Percentiles rank a stretch among this genome's conserved stretches.
These are phyloP conservation scores for Nomada lathburiana DNA, from an alignment of 2,888 invertebrate genomes.

Conservation along the genomic window DNA sequence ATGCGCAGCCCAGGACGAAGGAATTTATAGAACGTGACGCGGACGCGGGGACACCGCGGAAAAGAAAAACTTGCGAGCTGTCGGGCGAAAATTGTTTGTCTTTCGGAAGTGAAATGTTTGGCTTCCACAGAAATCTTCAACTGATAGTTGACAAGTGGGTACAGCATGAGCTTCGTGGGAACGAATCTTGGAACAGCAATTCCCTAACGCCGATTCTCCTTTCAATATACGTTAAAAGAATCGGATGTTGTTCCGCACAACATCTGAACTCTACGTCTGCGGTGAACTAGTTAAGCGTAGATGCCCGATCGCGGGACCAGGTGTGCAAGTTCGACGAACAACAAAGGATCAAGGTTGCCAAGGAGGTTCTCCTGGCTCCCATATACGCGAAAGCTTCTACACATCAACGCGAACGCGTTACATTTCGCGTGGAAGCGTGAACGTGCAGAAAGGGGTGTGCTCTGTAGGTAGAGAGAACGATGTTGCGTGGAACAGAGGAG, in stretches of 20 bases:
- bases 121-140: too few species aligned
- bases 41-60: background rate
- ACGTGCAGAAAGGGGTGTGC: conserved; percentile 13
- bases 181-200: too few species aligned
- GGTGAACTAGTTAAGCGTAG: conserved; percentile 29
- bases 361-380: conserved; percentile 38
- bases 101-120: too few species aligned
- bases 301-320: conserved; percentile 50
- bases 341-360: conserved; percentile 56
- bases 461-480: conserved; percentile 13
- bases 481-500: conserved; percentile 34
- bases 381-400: conserved; percentile 48
- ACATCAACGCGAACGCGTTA: conserved; percentile 36
- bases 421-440: conserved; percentile 46
- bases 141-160: too few species aligned
- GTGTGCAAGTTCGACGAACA: conserved; percentile 39
- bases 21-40: conserved; percentile 22
- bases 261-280: too few species aligned
- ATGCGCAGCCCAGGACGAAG: background rate
- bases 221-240: too few species aligned
- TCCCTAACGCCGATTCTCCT: too few species aligned
- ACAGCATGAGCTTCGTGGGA: too few species aligned
- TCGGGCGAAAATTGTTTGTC: too few species aligned
- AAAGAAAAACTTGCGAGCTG: background rate
- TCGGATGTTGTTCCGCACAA: too few species aligned